A percentile compares a stretch with the other conserved stretches of the same genome.
Conservation (phyloP, 2,888 invertebrate genomes). For the Cynaeus angustus region DNA sequence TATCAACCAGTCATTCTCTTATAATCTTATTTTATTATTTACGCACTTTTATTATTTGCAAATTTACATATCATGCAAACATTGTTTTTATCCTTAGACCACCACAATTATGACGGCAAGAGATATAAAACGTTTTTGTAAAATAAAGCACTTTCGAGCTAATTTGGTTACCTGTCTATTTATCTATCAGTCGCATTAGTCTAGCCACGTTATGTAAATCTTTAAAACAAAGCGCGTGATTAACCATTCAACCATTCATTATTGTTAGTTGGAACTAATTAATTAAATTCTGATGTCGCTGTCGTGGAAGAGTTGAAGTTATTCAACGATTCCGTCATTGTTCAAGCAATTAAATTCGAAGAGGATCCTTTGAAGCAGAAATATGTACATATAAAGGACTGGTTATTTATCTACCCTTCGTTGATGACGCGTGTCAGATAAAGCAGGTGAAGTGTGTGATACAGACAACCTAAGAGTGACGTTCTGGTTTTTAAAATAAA, state of each 20-base stretch:
- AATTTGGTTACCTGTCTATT: background rate
- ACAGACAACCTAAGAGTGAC: slow-evolving; percentile 3
- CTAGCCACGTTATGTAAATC: background rate
- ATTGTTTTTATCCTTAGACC: background rate
- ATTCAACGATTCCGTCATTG: slow-evolving; percentile 15
- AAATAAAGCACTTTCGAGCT: background rate
- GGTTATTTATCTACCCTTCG: slow-evolving; percentile 38
- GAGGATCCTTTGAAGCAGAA: slow-evolving; percentile 16
- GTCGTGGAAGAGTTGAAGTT: slow-evolving; percentile 6
- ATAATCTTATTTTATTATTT: background rate
- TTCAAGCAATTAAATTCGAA: slow-evolving; percentile 33
- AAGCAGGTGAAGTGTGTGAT: slow-evolving; percentile 26
- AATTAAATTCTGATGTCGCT: slow-evolving; percentile 17
- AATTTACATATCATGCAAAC: slow-evolving; percentile 1
- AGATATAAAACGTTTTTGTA: no score
- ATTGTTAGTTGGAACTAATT: slow-evolving; percentile 3
- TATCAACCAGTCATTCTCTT: background rate
- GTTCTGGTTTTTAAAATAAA: slow-evolving; percentile 2
- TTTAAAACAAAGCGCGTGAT: slow-evolving; percentile 1
- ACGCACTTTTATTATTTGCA: background rate
- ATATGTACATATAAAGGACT: slow-evolving; percentile 20
- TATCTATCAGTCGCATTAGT: background rate
- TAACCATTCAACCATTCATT: background rate
- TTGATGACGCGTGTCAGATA: slow-evolving; percentile 39
- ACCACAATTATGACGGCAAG: no score